Base-by-base conservation (phyloP, 2,888 invertebrate genomes). In the Caradrina clavipalpis region DNA sequence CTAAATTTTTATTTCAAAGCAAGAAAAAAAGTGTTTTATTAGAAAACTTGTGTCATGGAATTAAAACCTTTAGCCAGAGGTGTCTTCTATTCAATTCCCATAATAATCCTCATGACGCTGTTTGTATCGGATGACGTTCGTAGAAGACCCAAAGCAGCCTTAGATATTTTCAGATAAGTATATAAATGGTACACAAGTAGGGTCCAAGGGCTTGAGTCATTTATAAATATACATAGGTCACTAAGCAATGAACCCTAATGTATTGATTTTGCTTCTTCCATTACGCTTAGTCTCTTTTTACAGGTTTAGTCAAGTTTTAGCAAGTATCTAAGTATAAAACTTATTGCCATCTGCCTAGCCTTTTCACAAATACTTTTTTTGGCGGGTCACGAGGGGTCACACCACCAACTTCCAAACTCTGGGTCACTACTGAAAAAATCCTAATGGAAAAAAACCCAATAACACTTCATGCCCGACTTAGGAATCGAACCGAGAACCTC, bases 141-240 rank as follows among this genome's bases (percentile, higher is more conserved):
- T 26, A 42, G n/a, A 11, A 39, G 50, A 31, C 7, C 13, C 26
- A 6, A 45, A 45, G 17, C 45, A 17, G 17, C 35, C 45, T 35
- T 17, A 42, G 39, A 53, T 69, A 70, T 61, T 69, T 47, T 47
- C 53, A 26, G 17, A 21, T 26, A 22, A 22, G 17, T 53, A 35
- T 45, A 45, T 45, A 69, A 69, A 53, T 53, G 8, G 21, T 15
- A 39, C 10, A 39, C 11, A 15, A 49, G 26, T 42, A 22, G 8
- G 45, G 5, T 17, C 15, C 10, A 4, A 45, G 17, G 17, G 22
- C 17, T 54, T 26, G 8, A 54, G 53, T 21, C 11, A 21, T 1
- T 45, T 69, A 60, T 39, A 45, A 57, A 68, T 45, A 59, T 45
- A 69, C 69, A 51, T 35, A 70, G 70, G 51, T 60, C 69, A 70